Base-by-base conservation (phyloP, 1,140 invertebrate species). In the Xylocopa sonorina region DNA sequence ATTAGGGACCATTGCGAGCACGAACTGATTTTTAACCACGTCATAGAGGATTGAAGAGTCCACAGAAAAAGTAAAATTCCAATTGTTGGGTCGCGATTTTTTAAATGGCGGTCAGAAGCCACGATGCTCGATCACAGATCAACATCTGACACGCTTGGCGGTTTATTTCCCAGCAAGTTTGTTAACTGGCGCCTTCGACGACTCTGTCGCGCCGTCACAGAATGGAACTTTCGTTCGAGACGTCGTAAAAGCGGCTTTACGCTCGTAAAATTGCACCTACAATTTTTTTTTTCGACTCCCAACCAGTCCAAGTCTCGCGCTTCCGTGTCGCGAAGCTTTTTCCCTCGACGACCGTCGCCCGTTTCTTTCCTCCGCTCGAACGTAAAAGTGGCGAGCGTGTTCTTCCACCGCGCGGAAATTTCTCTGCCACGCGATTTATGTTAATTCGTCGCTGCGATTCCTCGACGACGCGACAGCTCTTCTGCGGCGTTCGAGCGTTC, bases 221-320 rank as follows among this genome's bases (percentile, higher is more conserved):
- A 77, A 84, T 80, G 81, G 86, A 87, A 87, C 66, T 83, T 88
- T 86, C 85, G 83, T 89, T 78, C 73, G 62, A 63, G 63, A 84
- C 71, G 72, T 83, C 78, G 85, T 88, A 87, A 88, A 88, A 88
- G 75, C 60, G 21, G 69, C 68, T 88, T 88, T 87, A 87, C 72
- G 79, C 58, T 87, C 87, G 84, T 84, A 83, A 87, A 88, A 85
- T 83, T 82, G 84, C 79, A 78, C 48, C 57, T 41, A 43, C 27
- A 72, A 73, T 63, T 64, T 78, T 73, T 63, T 64, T 46, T 10
- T 6, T n/a, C n/a, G n/a, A n/a, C n/a, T n/a, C n/a, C n/a, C n/a
- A n/a, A n/a, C n/a, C n/a, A n/a, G n/a, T n/a, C n/a, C n/a, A n/a
- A n/a, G n/a, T 43, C 43, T 32, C 48, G 50, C 16, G 60, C 9